Conservation (phyloP, 2,113 vertebrate species). For the Microcebus murinus region DNA sequence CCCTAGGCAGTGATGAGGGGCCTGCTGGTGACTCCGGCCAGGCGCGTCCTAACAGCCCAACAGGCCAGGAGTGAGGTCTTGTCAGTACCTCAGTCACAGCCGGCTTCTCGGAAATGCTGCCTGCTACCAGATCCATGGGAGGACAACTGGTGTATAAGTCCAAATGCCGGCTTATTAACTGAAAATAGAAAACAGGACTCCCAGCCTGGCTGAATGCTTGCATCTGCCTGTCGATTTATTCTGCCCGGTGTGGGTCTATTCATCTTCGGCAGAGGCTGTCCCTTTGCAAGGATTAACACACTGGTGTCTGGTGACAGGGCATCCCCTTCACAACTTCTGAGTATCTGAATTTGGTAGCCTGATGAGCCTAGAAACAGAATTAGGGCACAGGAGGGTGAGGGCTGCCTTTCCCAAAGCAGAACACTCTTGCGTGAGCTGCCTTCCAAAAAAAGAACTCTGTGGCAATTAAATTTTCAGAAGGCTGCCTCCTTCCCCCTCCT, state of each 20-base stretch:
- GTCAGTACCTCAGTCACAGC: not conserved
- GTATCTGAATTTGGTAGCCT: not conserved
- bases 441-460: not conserved
- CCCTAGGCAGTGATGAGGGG: too few relatives aligned
- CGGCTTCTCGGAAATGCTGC: not conserved
- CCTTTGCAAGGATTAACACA: not conserved
- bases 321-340: not conserved
- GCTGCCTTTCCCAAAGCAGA: not conserved
- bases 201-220: not conserved
- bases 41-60: not conserved
- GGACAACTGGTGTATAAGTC: not conserved
- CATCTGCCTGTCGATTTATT: not conserved
- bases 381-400: not conserved
- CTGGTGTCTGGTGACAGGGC: not conserved
- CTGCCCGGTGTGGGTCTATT: not conserved
- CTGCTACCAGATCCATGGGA: not conserved
- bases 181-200: not conserved
- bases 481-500: not conserved
- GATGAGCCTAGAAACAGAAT: not conserved
- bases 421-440: not conserved
- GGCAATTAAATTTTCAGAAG: not conserved
- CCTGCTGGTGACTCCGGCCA: not conserved
- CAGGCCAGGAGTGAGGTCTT: not conserved
- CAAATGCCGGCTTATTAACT: not conserved
- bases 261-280: not conserved